Evolutionary conservation across 2,113 vertebrate genomes (phyloP).

Genomic region (Dipodomys spectabilis): DNA sequence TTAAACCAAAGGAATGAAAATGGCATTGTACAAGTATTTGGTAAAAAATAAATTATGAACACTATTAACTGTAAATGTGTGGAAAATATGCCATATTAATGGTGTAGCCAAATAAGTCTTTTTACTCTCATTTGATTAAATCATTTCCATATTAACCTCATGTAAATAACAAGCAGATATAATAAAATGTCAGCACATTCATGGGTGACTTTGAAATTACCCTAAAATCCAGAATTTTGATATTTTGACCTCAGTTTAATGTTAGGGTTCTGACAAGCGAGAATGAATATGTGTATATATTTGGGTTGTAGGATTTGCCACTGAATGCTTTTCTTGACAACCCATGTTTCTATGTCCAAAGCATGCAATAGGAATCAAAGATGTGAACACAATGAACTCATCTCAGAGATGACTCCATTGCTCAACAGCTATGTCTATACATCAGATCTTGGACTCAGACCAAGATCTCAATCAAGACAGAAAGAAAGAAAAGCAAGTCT

Average conservation of each 20-base stretch:
- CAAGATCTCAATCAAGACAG: background rate
- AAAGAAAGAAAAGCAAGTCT: background rate
- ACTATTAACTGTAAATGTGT: background rate
- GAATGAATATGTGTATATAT: background rate
- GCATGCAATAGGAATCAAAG: background rate
- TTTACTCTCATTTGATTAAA: background rate
- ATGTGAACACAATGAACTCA: background rate
- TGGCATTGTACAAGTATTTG: background rate
- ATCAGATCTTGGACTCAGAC: background rate
- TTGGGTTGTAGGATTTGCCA: background rate
- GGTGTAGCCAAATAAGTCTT: background rate
- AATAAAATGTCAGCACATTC: background rate
- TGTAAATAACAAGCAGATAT: background rate
- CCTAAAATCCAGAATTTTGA: conserved; percentile 10
- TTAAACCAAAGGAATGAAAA: background rate
- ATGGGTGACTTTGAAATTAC: background rate
- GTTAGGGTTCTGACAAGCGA: background rate
- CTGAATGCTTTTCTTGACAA: background rate
- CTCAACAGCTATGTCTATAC: background rate
- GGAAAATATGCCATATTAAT: background rate
- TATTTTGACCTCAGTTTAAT: background rate
- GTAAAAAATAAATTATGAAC: background rate
- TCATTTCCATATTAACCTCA: background rate
- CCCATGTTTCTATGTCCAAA: background rate
- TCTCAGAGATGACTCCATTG: background rate